Percentiles rank a stretch among this genome's conserved stretches.
phyloP scores from a whole-genome alignment of 2,797 vertebrate genomes.

The Cuculus canorus region DNA sequence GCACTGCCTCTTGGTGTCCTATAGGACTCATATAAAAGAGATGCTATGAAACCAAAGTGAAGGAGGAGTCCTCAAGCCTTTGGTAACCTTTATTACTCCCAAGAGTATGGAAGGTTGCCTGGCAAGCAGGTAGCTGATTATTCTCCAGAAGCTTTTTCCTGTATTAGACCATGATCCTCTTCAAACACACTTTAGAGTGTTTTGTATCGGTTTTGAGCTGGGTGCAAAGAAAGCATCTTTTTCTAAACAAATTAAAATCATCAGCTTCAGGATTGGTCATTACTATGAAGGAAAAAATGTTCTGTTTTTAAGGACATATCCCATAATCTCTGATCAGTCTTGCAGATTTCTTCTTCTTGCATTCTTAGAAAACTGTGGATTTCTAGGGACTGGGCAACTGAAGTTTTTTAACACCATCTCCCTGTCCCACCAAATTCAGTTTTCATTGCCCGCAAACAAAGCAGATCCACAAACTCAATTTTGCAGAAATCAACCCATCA shows the following conservation, averaged over 20 bases:
- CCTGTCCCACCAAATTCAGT: not conserved
- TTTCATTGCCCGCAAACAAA: not conserved
- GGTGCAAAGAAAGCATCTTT: not conserved
- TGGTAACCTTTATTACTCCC: not conserved
- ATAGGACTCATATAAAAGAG: not conserved
- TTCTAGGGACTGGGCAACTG: not conserved
- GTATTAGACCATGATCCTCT: not conserved
- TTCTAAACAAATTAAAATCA: not conserved
- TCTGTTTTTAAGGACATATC: not conserved
- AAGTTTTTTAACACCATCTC: not conserved
- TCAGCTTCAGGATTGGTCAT: not conserved
- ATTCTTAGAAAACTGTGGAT: not conserved
- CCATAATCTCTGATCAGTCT: not conserved
- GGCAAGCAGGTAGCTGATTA: not conserved
- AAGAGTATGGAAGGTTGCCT: not conserved
- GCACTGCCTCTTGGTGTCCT: not conserved
- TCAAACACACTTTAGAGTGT: not conserved
- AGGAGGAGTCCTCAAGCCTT: not conserved
- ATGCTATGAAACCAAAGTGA: not conserved
- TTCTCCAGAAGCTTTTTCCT: not conserved
- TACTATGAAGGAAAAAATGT: not conserved
- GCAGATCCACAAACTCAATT: rapidly evolving
- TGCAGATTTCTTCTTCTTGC: not conserved
- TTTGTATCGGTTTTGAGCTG: not conserved
- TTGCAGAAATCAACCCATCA: not conserved